Conservation (phyloP, 2,888 invertebrate species). For the Ctenicera cuprea region DNA sequence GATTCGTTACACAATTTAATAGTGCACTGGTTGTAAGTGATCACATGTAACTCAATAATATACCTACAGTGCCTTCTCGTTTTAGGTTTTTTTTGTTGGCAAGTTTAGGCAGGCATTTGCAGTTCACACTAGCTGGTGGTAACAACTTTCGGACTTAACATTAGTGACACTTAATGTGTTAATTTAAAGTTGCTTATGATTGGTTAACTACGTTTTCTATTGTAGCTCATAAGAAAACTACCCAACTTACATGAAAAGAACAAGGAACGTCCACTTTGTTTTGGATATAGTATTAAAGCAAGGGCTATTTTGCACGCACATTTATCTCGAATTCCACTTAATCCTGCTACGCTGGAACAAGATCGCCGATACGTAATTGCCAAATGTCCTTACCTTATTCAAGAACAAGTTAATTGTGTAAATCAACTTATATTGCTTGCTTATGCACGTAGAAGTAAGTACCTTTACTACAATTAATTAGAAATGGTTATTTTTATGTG, state of each 20-base stretch:
- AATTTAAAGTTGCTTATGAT: too few relatives aligned
- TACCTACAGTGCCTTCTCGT: too few relatives aligned
- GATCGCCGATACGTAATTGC: constrained; percentile 90
- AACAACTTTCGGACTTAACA: too few relatives aligned
- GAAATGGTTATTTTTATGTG: neutral
- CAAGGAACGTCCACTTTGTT: constrained; percentile 94
- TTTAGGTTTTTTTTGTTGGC: too few relatives aligned
- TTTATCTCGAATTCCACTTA: constrained; percentile 87
- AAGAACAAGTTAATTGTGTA: constrained; percentile 97
- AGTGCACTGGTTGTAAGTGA: too few relatives aligned
- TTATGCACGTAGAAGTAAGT: constrained; percentile 90
- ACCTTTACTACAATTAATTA: neutral
- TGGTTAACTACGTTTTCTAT: constrained; percentile 45
- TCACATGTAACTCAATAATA: too few relatives aligned
- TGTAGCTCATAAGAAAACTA: constrained; percentile 91
- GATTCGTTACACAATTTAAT: too few relatives aligned
- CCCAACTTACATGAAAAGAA: constrained; percentile 97
- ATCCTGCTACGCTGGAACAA: constrained; percentile 86
- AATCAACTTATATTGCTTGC: constrained; percentile 94
- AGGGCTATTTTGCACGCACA: constrained; percentile 97
- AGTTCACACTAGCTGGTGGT: too few relatives aligned
- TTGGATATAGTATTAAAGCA: constrained; percentile 94
- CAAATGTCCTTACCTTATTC: constrained; percentile 95
- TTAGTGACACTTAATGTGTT: too few relatives aligned
- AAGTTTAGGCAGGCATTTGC: too few relatives aligned